These are phyloP conservation scores for Thera obeliscata DNA, from an alignment of 2,888 invertebrate genomes.

Conservation along the genomic window DNA sequence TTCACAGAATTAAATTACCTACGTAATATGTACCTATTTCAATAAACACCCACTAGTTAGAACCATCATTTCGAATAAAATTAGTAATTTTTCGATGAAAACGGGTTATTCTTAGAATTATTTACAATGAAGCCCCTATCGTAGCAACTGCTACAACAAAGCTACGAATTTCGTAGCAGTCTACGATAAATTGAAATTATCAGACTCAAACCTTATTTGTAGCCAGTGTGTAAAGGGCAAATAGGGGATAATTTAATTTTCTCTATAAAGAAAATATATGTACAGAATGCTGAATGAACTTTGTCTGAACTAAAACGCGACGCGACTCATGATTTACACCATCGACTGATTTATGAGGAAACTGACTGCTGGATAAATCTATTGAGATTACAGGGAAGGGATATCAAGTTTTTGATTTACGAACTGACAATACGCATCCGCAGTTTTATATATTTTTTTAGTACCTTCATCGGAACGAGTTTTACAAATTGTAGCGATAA, in stretches of 20 bases:
- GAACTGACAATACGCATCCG: background rate
- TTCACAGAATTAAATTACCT: no score
- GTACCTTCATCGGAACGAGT: background rate
- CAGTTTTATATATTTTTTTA: background rate
- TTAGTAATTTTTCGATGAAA: no score
- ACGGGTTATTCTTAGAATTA: background rate
- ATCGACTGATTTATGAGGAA: conserved; percentile 15
- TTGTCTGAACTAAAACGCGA: conserved; percentile 14
- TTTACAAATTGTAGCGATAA: conserved; percentile 4
- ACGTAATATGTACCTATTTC: no score
- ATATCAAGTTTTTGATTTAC: background rate
- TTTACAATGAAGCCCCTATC: background rate
- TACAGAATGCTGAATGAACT: conserved; percentile 20
- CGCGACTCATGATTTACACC: conserved; percentile 8
- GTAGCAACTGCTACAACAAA: conserved; percentile 9
- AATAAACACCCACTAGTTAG: no score
- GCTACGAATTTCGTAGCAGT: conserved; percentile 10
- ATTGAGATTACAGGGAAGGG: background rate
- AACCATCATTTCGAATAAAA: no score
- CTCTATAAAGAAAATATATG: conserved; percentile 1
- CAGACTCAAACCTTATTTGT: conserved; percentile 1
- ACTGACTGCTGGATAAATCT: conserved; percentile 4
- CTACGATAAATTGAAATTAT: conserved; percentile 10
- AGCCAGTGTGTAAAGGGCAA: conserved; percentile 6
- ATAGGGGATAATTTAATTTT: conserved; percentile 28